Evolutionary conservation across 2,888 invertebrate species (phyloP).

Genomic region (Aproaerema taeniolella): DNA sequence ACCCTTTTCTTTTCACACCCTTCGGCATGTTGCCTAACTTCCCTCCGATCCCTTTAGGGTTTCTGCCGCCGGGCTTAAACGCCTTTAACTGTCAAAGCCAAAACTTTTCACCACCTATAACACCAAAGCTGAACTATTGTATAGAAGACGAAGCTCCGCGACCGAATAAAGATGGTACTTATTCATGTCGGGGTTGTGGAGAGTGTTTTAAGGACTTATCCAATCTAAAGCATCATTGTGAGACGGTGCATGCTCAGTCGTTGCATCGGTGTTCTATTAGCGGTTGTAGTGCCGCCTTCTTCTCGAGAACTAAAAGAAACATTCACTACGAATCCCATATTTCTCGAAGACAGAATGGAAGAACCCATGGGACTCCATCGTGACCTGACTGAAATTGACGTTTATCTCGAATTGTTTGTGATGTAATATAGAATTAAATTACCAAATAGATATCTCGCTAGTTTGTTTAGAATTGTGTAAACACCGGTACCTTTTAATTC

Average conservation of each 20-base stretch:
- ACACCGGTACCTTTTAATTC: slow-evolving; percentile 50
- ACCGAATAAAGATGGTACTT: slow-evolving; percentile 80
- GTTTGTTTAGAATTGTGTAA: slow-evolving; percentile 24
- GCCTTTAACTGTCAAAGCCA: slow-evolving; percentile 57
- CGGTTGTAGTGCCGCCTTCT: slow-evolving; percentile 87
- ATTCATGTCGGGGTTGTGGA: slow-evolving; percentile 84
- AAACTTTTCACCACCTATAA: slow-evolving; percentile 50
- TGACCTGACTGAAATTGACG: slow-evolving; percentile 48
- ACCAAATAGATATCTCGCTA: slow-evolving; percentile 52
- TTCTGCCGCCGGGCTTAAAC: slow-evolving; percentile 61
- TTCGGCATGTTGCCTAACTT: slow-evolving; percentile 71
- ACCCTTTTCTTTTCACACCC: slow-evolving; percentile 66
- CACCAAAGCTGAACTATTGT: slow-evolving; percentile 74
- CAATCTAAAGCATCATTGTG: slow-evolving; percentile 84
- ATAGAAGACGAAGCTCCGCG: slow-evolving; percentile 82
- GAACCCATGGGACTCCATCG: slow-evolving; percentile 50
- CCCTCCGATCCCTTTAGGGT: slow-evolving; percentile 62
- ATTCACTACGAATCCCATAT: slow-evolving; percentile 84
- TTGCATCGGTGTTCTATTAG: slow-evolving; percentile 86
- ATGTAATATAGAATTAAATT: slow-evolving; percentile 56
- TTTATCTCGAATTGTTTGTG: slow-evolving; percentile 62
- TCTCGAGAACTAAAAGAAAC: slow-evolving; percentile 86
- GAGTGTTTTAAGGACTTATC: slow-evolving; percentile 79
- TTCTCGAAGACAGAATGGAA: slow-evolving; percentile 52
- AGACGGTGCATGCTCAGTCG: slow-evolving; percentile 81